These are phyloP conservation scores for Candoia aspera DNA, from an alignment of 2,113 vertebrate genomes.

Conservation along the genomic window DNA sequence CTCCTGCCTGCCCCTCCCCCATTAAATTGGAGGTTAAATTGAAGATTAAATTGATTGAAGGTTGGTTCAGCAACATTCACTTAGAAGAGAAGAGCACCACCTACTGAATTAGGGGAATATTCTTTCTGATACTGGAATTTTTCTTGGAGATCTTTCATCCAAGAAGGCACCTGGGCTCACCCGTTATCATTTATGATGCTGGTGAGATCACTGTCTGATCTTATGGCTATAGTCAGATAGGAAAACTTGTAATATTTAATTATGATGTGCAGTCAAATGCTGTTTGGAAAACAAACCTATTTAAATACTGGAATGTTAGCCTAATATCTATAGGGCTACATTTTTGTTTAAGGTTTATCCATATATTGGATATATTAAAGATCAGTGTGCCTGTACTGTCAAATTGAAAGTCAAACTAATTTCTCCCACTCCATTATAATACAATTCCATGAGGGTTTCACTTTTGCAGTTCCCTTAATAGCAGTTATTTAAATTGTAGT, in stretches of 20 bases:
- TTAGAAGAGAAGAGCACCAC: constrained; percentile 45
- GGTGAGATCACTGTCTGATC: constrained; percentile 56
- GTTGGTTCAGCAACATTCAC: background rate
- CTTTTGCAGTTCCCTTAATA: no score
- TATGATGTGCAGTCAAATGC: constrained; percentile 40
- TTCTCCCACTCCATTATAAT: background rate
- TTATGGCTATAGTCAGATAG: constrained; percentile 61
- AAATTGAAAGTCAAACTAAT: background rate
- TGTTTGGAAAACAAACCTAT: constrained; percentile 26
- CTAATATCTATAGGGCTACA: constrained; percentile 9
- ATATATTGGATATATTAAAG: background rate
- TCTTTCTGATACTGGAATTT: constrained; percentile 21
- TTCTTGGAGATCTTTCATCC: constrained; percentile 38
- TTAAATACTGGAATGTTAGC: background rate
- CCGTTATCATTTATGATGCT: constrained; percentile 49
- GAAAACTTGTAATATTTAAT: constrained; percentile 64
- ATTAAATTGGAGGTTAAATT: fast-evolving
- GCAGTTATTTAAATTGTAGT: background rate
- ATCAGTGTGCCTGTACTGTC: background rate
- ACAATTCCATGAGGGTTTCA: background rate
- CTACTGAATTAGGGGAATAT: constrained; percentile 19
- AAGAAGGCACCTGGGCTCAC: constrained; percentile 50
- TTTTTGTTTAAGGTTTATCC: background rate
- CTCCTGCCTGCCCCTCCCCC: background rate
- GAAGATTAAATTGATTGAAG: background rate